These are phyloP conservation scores for Morone chrysops DNA, from an alignment of 2,113 vertebrate species.

Conservation along the genomic window DNA sequence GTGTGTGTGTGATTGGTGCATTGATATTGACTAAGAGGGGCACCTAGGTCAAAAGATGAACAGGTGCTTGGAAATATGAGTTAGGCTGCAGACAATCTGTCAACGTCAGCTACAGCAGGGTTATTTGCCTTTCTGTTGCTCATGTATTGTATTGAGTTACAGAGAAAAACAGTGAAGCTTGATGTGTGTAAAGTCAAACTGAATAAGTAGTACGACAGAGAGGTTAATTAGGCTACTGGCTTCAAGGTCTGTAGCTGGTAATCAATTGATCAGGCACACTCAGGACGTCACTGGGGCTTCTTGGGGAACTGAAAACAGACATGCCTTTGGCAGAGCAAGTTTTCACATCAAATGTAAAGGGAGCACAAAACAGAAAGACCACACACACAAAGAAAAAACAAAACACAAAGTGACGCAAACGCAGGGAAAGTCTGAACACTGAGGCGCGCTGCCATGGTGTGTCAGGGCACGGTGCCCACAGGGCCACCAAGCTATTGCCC, in stretches of 20 bases:
- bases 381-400: not conserved
- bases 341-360: not conserved
- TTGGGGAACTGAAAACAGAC: not conserved
- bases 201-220: not conserved
- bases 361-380: not conserved
- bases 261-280: not conserved
- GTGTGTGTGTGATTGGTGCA: not conserved
- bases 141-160: not conserved
- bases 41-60: constrained; percentile 22
- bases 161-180: not conserved
- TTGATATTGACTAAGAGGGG: constrained; percentile 9
- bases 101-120: not conserved
- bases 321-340: not conserved
- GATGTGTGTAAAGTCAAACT: constrained; percentile 5
- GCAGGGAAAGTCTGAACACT: not conserved
- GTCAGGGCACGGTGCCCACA: constrained; percentile 16
- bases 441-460: not conserved
- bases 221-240: not conserved
- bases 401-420: not conserved
- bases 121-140: not conserved
- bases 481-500: constrained; percentile 4
- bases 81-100: not conserved
- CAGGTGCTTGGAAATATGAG: constrained; percentile 11
- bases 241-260: not conserved
- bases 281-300: not conserved